These are phyloP conservation scores for Metopia argyrocephala DNA, from an alignment of 2,888 invertebrate species.

Conservation along the genomic window DNA sequence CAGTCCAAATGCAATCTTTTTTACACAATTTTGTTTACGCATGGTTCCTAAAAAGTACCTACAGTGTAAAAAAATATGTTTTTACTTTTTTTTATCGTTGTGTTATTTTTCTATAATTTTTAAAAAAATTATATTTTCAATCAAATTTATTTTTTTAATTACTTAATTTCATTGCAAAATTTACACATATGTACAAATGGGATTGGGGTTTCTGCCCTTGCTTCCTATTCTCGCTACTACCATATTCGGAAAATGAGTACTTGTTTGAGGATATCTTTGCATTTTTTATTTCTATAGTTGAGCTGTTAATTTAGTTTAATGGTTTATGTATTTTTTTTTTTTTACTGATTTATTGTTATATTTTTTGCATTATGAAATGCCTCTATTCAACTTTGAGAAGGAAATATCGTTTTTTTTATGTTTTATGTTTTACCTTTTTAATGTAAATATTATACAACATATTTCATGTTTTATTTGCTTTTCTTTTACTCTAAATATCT, in stretches of 20 bases:
- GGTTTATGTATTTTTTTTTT: slow-evolving; percentile 42
- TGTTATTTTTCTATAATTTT: too few species aligned
- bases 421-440: not conserved
- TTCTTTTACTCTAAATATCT: not conserved
- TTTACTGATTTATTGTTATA: slow-evolving; percentile 38
- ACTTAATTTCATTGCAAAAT: too few species aligned
- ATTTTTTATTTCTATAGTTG: slow-evolving; percentile 3
- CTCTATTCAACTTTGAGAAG: slow-evolving; percentile 19
- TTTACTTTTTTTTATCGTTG: too few species aligned
- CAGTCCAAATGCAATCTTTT: too few species aligned
- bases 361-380: slow-evolving; percentile 37
- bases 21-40: too few species aligned
- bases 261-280: not conserved
- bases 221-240: not conserved
- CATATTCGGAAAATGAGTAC: not conserved
- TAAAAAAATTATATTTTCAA: too few species aligned
- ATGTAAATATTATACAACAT: not conserved
- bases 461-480: slow-evolving; percentile 5
- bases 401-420: not conserved
- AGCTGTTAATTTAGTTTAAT: slow-evolving; percentile 36
- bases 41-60: too few species aligned
- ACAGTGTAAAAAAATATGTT: too few species aligned
- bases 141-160: too few species aligned
- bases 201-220: not conserved
- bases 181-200: too few species aligned